A percentile compares a stretch with the other conserved stretches of the same genome.
Conservation (phyloP, 2,888 invertebrate species). For the Aspidiotus destructor region DNA sequence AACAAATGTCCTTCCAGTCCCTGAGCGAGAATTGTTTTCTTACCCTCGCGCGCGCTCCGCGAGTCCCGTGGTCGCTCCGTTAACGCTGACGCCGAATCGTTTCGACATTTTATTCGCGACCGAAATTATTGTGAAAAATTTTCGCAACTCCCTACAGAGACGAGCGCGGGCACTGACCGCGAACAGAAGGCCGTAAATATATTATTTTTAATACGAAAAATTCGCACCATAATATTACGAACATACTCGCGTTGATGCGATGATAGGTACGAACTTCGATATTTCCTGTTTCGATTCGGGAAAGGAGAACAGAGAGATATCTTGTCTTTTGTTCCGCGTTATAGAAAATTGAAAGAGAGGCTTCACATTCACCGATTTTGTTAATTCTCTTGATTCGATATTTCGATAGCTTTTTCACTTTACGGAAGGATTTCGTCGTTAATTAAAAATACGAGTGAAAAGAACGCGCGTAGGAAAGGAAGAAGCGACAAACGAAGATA, state of each 20-base stretch:
- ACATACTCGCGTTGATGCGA: neutral
- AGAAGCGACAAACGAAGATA: no score
- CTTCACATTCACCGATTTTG: neutral
- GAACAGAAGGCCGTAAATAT: no score
- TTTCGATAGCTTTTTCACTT: constrained; percentile 4
- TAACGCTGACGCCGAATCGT: neutral
- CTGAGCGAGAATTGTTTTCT: constrained; percentile 2
- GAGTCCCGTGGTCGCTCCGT: neutral
- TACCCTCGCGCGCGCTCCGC: neutral
- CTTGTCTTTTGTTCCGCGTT: no score
- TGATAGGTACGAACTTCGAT: no score
- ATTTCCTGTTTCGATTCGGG: no score
- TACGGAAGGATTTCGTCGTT: neutral
- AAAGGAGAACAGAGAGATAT: no score
- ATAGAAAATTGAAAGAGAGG: no score
- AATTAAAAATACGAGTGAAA: neutral
- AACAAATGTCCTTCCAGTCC: neutral
- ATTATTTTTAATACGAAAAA: no score
- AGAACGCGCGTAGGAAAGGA: neutral
- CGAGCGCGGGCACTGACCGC: no score
- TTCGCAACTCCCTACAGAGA: neutral
- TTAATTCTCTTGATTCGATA: constrained; percentile 2
- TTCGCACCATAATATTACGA: neutral
- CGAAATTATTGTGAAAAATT: neutral
- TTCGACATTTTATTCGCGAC: neutral